Evolutionary conservation across 2,113 vertebrate genomes (phyloP).

Genomic region (Tyrannus savana): DNA sequence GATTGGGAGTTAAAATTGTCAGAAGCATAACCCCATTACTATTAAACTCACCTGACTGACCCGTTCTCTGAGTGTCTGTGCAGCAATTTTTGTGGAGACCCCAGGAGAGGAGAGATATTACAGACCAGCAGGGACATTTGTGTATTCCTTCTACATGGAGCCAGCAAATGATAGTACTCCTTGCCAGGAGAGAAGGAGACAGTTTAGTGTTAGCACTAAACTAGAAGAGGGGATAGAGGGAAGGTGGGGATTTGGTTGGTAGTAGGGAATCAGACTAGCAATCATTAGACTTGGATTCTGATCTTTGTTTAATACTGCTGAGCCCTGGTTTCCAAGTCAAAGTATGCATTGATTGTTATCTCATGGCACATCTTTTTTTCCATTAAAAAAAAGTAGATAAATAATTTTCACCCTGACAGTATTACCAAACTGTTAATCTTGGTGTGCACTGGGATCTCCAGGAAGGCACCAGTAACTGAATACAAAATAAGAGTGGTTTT

Average conservation of each 20-base stretch:
- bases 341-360: neutral
- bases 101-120: neutral
- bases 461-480: neutral
- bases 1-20: neutral
- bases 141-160: neutral
- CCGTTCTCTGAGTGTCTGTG: neutral
- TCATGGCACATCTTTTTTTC: neutral
- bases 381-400: neutral
- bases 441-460: accelerated
- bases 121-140: neutral
- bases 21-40: neutral
- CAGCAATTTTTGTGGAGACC: neutral
- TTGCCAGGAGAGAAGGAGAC: neutral
- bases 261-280: neutral
- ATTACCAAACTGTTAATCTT: neutral
- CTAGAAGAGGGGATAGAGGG: neutral
- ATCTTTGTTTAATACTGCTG: neutral
- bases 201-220: neutral
- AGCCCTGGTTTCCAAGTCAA: neutral
- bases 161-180: neutral
- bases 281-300: neutral
- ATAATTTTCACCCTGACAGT: neutral
- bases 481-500: neutral
- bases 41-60: neutral
- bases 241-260: neutral